Percentiles rank a stretch among this genome's conserved stretches.
Conservation (phyloP, 2,797 vertebrate genomes). For the Phylloscopus collybita region DNA sequence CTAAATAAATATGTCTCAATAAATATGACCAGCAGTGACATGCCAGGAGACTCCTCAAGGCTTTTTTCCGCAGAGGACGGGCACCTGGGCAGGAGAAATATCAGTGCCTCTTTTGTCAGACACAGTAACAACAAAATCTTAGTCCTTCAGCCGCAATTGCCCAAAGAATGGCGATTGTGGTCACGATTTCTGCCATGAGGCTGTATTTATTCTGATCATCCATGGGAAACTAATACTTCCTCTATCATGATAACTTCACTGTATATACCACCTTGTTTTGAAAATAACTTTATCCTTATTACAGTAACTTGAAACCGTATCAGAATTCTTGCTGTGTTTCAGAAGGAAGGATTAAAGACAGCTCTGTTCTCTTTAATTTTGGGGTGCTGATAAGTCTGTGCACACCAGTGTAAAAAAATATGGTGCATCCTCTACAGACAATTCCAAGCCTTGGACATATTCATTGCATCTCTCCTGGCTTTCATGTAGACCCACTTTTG, state of each 20-base stretch:
- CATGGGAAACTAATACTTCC: fast-evolving
- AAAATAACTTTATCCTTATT: neutral
- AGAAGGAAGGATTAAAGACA: neutral
- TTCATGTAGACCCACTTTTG: fast-evolving
- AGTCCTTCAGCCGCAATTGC: neutral
- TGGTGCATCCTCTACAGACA: fast-evolving
- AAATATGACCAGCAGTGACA: fast-evolving
- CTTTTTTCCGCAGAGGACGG: neutral
- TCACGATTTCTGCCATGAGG: neutral
- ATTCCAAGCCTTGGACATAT: neutral
- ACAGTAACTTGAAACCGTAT: neutral
- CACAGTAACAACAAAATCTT: neutral
- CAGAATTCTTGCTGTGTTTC: neutral
- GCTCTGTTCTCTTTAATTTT: fast-evolving
- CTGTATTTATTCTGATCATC: neutral
- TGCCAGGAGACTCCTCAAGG: neutral
- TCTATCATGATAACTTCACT: neutral
- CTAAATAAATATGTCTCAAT: neutral
- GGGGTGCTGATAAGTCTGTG: neutral
- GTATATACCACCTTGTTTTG: too few relatives aligned
- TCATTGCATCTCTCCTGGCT: too few relatives aligned
- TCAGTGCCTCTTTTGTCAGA: neutral
- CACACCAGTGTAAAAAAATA: fast-evolving
- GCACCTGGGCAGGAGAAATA: neutral
- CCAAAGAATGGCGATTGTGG: fast-evolving